A percentile compares a stretch with the other conserved stretches of the same genome.
These are phyloP conservation scores for Diogma glabrata DNA, from an alignment of 2,888 invertebrate species.

Conservation along the genomic window DNA sequence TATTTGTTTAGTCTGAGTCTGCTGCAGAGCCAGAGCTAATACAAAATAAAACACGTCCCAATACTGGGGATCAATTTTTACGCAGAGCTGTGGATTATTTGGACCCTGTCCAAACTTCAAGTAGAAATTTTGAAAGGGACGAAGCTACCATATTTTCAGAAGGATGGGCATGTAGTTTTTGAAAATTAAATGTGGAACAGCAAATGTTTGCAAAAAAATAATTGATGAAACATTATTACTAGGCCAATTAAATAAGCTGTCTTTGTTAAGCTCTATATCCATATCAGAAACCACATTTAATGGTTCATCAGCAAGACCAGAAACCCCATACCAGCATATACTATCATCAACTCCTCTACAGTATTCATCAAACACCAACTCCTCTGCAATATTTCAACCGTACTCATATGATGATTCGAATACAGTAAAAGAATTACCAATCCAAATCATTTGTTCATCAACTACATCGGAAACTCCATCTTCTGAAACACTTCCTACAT, in stretches of 20 bases:
- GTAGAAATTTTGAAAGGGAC: background rate
- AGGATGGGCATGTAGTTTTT: background rate
- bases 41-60: background rate
- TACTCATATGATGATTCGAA: background rate
- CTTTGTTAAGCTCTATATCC: background rate
- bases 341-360: too few relatives aligned
- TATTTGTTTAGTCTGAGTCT: background rate
- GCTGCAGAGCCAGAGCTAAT: background rate
- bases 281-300: background rate
- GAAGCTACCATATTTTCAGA: background rate
- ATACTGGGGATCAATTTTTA: conserved; percentile 2
- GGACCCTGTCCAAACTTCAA: background rate
- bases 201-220: background rate
- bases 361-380: too few relatives aligned
- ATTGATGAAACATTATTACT: background rate
- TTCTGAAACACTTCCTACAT: background rate
- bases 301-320: background rate
- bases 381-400: background rate
- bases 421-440: background rate
- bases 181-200: background rate
- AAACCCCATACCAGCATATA: background rate
- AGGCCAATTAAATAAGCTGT: background rate
- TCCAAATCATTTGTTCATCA: background rate
- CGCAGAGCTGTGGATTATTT: conserved; percentile 4
- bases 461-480: background rate